phyloP scores from a whole-genome alignment of 1,140 invertebrate species.

The Eurosta solidaginis region DNA sequence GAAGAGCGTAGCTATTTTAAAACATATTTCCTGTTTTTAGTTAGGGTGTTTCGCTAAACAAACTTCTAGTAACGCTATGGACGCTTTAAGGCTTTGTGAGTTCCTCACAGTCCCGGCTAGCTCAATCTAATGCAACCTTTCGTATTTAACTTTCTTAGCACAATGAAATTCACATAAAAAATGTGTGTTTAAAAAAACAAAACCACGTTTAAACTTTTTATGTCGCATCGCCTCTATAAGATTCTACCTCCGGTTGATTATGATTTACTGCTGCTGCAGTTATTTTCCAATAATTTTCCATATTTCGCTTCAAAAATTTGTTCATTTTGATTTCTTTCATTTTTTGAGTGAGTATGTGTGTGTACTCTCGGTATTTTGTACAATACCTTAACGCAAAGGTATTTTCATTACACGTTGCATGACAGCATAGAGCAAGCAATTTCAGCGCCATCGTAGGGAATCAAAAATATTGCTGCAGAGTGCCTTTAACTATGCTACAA shows the following conservation, averaged over 20 bases:
- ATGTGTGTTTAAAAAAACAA: too few relatives aligned
- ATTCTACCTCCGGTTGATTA: background rate
- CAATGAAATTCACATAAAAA: too few relatives aligned
- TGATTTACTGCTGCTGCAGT: background rate
- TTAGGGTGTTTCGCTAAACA: too few relatives aligned
- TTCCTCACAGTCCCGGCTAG: too few relatives aligned
- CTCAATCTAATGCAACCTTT: too few relatives aligned
- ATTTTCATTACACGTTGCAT: conserved; percentile 24
- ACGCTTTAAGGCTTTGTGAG: too few relatives aligned
- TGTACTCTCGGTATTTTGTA: background rate
- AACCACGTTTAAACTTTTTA: too few relatives aligned
- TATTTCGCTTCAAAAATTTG: background rate
- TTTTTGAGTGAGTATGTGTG: background rate
- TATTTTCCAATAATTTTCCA: background rate
- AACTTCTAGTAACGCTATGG: too few relatives aligned
- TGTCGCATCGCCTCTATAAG: background rate
- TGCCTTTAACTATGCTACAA: background rate
- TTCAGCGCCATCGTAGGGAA: background rate
- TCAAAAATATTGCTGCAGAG: background rate
- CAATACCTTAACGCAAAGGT: background rate
- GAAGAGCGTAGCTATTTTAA: too few relatives aligned
- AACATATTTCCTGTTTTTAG: too few relatives aligned
- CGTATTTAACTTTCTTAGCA: too few relatives aligned
- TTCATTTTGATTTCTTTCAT: background rate
- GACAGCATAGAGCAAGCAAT: background rate